Percentiles rank a stretch among this genome's conserved stretches.
Evolutionary conservation across 2,113 vertebrate genomes (phyloP).

Genomic region (Coturnix japonica): DNA sequence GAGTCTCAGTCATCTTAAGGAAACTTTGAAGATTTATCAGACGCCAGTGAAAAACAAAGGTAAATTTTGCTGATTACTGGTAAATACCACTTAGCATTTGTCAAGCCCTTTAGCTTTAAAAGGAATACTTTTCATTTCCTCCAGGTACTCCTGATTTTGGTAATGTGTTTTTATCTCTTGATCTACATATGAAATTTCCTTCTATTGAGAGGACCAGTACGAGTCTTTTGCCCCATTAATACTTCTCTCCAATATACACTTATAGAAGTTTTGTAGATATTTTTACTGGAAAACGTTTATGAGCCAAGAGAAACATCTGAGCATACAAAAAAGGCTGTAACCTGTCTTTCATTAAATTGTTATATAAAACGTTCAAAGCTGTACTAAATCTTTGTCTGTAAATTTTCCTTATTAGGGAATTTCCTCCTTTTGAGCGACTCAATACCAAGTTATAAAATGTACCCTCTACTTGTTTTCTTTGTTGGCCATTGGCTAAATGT

Average conservation of each 20-base stretch:
- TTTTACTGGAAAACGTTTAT: not conserved
- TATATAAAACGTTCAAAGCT: not conserved
- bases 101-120: not conserved
- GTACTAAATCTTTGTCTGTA: not conserved
- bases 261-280: not conserved
- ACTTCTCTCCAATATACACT: not conserved
- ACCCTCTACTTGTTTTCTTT: not conserved
- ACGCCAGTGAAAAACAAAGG: conserved; percentile 44
- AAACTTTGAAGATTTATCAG: conserved; percentile 45
- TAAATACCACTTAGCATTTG: not conserved
- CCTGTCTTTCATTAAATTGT: not conserved
- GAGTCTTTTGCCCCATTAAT: not conserved
- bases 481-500: not conserved
- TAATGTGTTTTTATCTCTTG: not conserved
- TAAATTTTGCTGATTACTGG: conserved; percentile 15
- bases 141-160: not conserved
- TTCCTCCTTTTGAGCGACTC: not conserved
- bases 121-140: not conserved
- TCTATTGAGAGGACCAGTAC: not conserved
- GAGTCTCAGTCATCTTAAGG: conserved; percentile 50
- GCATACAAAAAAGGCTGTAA: not conserved
- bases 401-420: not conserved
- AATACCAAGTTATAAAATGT: not conserved
- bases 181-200: not conserved
- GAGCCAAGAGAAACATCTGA: not conserved